Evolutionary conservation across 2,797 vertebrate genomes (phyloP).

Genomic region (Liasis olivaceus): DNA sequence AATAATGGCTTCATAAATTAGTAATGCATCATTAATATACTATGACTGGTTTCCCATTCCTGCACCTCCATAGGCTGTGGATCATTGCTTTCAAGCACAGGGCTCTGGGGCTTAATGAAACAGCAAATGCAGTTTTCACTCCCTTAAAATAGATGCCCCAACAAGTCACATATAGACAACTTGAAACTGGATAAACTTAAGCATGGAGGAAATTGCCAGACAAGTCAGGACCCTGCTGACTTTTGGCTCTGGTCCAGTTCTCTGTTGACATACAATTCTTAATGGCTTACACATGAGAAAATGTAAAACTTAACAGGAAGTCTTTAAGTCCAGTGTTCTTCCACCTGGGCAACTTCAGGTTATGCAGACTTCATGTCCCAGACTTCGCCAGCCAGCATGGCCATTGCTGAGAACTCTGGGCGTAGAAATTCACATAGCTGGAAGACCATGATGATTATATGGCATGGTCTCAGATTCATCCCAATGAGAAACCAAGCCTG

Average conservation of each 20-base stretch:
- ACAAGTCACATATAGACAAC: not conserved
- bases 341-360: not conserved
- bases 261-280: not conserved
- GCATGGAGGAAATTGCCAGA: not conserved
- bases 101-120: not conserved
- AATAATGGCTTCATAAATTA: not conserved
- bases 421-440: not conserved
- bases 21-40: not conserved
- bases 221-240: not conserved
- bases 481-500: not conserved
- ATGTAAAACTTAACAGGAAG: not conserved
- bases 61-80: not conserved
- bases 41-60: not conserved
- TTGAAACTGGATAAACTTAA: not conserved
- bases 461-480: not conserved
- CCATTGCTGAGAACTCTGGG: not conserved
- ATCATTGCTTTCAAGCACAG: not conserved
- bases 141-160: not conserved
- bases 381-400: not conserved
- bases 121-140: not conserved
- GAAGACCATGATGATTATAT: not conserved
- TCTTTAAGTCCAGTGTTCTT: not conserved
- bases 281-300: not conserved
- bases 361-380: not conserved
- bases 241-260: not conserved